These are phyloP conservation scores for Paralinhomoeus sp. DNA, from an alignment of 2,888 invertebrate genomes.

Conservation along the genomic window DNA sequence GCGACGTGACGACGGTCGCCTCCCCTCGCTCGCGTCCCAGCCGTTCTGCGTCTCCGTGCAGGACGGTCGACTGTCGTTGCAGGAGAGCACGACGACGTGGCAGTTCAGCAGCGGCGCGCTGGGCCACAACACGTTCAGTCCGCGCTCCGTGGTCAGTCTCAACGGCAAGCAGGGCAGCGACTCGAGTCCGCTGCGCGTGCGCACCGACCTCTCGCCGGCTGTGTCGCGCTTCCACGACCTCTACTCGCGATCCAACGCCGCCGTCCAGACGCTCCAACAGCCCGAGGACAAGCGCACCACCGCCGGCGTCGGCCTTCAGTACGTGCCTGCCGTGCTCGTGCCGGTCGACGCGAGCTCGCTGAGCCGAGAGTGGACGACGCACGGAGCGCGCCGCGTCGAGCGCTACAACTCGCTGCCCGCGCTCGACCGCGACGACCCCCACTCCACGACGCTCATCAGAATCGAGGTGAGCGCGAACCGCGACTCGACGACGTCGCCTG, in stretches of 20 bases:
- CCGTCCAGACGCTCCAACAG: background rate
- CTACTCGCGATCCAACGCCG: slow-evolving; percentile 1
- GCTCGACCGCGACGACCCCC: background rate
- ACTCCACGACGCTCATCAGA: slow-evolving; percentile 7
- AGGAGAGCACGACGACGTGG: slow-evolving; percentile 15
- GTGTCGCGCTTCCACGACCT: background rate
- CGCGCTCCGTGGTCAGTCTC: slow-evolving; percentile 20
- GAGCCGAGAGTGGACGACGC: slow-evolving; percentile 5
- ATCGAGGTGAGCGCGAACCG: slow-evolving; percentile 5
- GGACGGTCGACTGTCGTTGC: too few species aligned
- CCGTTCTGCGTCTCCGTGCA: background rate
- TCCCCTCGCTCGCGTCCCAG: background rate
- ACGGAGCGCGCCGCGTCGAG: slow-evolving; percentile 4
- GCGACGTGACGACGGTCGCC: background rate
- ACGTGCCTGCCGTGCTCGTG: slow-evolving; percentile 7
- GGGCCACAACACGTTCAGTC: slow-evolving; percentile 12
- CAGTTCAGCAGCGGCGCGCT: slow-evolving; percentile 11
- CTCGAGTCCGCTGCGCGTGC: slow-evolving; percentile 15
- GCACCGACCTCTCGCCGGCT: slow-evolving; percentile 6
- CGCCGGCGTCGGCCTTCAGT: background rate
- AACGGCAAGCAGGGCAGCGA: slow-evolving; percentile 17
- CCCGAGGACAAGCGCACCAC: background rate
- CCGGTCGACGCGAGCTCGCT: slow-evolving; percentile 6
- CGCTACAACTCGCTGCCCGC: slow-evolving; percentile 2
- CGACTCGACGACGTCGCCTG: background rate